A percentile compares a stretch with the other conserved stretches of the same genome.
phyloP scores from a whole-genome alignment of 2,888 invertebrate genomes.

The Pediacus dermestoides region DNA sequence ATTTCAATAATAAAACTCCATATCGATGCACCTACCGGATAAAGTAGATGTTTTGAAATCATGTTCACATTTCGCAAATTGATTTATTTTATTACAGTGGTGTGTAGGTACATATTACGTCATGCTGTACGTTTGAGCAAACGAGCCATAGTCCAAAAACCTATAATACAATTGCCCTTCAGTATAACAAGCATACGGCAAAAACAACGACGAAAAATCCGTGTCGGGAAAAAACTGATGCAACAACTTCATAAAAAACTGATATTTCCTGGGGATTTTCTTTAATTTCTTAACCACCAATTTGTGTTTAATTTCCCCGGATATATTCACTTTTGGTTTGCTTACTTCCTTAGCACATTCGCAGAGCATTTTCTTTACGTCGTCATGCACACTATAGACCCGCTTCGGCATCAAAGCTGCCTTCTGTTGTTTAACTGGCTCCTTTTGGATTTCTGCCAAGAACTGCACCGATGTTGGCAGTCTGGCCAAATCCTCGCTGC shows the following conservation, averaged over 20 bases:
- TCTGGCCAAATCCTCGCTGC: no score
- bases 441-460: no score
- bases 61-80: no score
- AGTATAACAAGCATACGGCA: conserved; percentile 42
- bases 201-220: conserved; percentile 33
- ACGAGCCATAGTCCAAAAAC: conserved; percentile 32
- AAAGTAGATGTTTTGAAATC: no score
- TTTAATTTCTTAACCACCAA: conserved; percentile 16
- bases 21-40: no score
- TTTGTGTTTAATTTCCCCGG: conserved; percentile 8
- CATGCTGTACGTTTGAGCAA: conserved; percentile 33
- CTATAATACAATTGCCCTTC: conserved; percentile 44
- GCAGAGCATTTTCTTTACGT: no score
- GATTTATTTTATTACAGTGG: no score
- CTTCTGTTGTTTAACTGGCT: no score
- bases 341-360: conserved; percentile 8
- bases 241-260: conserved; percentile 37
- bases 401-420: no score
- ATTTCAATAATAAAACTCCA: no score
- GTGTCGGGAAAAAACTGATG: conserved; percentile 35
- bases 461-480: no score
- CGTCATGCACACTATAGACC: no score
- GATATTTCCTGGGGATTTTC: conserved; percentile 31
- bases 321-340: conserved; percentile 3
- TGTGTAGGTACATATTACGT: conserved; percentile 22